These are phyloP conservation scores for Sebastes fasciatus DNA, from an alignment of 2,113 vertebrate genomes.

Conservation along the genomic window DNA sequence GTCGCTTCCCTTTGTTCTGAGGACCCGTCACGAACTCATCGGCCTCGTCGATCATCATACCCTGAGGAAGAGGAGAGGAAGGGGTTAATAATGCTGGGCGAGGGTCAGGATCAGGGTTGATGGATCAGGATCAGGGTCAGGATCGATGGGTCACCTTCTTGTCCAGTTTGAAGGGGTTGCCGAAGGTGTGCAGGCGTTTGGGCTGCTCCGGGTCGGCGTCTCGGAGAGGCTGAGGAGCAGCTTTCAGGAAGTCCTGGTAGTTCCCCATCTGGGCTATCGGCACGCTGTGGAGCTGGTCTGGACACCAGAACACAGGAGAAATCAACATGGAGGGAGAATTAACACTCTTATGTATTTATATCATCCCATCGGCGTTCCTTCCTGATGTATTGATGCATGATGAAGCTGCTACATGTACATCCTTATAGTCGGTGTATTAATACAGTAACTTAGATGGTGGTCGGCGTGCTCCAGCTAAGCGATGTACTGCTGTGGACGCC, in stretches of 20 bases:
- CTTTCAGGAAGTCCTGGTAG: conserved; percentile 97
- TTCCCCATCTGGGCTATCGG: conserved; percentile 98
- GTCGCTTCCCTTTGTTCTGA: conserved; percentile 93
- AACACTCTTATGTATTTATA: neutral
- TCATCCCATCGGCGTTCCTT: no score
- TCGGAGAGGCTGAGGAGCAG: conserved; percentile 92
- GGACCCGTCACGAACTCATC: conserved; percentile 96
- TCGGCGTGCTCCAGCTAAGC: no score
- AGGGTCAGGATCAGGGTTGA: neutral
- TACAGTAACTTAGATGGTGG: no score
- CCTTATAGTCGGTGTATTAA: no score
- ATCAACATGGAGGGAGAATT: neutral
- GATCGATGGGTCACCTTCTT: conserved; percentile 87
- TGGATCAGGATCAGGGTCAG: no score
- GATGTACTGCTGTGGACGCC: no score
- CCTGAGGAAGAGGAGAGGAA: conserved; percentile 70
- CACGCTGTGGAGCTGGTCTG: conserved; percentile 96
- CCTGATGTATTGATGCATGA: no score
- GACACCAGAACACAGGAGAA: neutral
- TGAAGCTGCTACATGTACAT: no score
- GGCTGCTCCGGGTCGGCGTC: conserved; percentile 98
- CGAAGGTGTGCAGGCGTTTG: conserved; percentile 95
- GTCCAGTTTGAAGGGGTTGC: conserved; percentile 98
- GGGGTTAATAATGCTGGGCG: neutral
- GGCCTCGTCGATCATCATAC: conserved; percentile 99